Evolutionary conservation across 2,888 invertebrate genomes (phyloP).

Genomic region (Xanthia togata): DNA sequence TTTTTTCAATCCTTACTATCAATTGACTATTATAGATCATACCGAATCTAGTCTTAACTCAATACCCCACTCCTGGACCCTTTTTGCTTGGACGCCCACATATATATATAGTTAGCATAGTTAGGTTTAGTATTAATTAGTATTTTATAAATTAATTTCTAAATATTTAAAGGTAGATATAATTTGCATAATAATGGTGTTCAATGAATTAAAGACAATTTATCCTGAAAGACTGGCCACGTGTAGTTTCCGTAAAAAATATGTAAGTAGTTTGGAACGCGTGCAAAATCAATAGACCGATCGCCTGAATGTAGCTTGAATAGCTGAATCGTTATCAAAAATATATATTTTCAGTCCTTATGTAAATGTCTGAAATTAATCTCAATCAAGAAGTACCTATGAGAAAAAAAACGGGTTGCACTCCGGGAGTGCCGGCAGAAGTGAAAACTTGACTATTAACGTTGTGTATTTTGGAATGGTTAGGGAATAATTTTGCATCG

Average conservation of each 20-base stretch:
- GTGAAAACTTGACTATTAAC: no score
- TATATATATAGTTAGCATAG: no score
- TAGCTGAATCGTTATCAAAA: background rate
- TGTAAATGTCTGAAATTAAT: background rate
- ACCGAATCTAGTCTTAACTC: no score
- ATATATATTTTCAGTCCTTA: background rate
- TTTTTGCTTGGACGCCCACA: no score
- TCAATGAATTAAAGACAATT: constrained; percentile 15
- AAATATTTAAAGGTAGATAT: background rate
- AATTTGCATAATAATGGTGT: background rate
- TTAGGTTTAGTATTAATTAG: no score
- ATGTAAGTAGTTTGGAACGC: background rate
- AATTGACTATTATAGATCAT: no score
- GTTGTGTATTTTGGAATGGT: no score
- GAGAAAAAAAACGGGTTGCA: no score
- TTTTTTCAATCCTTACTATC: no score
- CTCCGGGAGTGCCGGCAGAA: no score
- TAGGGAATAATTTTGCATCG: no score
- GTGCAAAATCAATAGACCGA: background rate
- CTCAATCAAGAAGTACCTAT: background rate
- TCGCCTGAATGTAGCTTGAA: background rate
- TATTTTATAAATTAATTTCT: background rate
- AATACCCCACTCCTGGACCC: no score
- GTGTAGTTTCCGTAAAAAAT: background rate
- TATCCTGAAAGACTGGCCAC: constrained; percentile 3